Base-by-base conservation (phyloP, 2,888 invertebrate genomes). In the Lagria hirta region DNA sequence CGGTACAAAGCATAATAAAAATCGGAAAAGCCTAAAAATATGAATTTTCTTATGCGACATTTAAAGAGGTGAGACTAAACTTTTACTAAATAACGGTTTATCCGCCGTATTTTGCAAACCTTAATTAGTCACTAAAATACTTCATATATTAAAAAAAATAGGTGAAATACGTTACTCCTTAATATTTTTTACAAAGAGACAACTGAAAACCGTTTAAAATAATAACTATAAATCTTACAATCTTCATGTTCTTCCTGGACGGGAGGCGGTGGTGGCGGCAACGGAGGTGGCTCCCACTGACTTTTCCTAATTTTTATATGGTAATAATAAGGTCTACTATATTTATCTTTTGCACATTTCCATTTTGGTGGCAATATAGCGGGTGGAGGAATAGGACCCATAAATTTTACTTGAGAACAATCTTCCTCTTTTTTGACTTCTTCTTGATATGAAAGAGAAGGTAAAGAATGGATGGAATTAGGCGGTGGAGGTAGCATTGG, bases 261-360 rank as follows among this genome's bases (percentile, higher is more conserved):
- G n/a, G n/a, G n/a, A n/a, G n/a, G n/a, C n/a, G n/a, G n/a, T 0
- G 47, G 43, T 3, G 50, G 52, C 3, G 48, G 16, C n/a, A 41
- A 30, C 10, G 57, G 52, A 6, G 85, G 86, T 16, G 88, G 87
- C 53, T 81, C 73, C 92, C 92, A 92, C 65, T 88, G 89, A 12
- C 88, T 80, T 55, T 83, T 77, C 4, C 89, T 75, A 30, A 84
- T 76, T 68, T 84, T 86, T 1, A 84, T 75, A 69, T 97, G 93
- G 73, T 95, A 98, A 74, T 93, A 98, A 71, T 95, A 97, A 0
- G 84, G 80, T 51, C 92, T 80, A 0, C 95, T 95, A 36, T 86
- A 84, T 2, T 78, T 73, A 66, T 95, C 94, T 48, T 80, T 77
- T 0, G 90, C 87, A 58, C 83, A 85, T 60, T 89, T 88, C 97